Evolutionary conservation across 1,140 invertebrate genomes (phyloP), one percentile per base, ranked within the genome.

Genomic region (Achroia grisella): DNA sequence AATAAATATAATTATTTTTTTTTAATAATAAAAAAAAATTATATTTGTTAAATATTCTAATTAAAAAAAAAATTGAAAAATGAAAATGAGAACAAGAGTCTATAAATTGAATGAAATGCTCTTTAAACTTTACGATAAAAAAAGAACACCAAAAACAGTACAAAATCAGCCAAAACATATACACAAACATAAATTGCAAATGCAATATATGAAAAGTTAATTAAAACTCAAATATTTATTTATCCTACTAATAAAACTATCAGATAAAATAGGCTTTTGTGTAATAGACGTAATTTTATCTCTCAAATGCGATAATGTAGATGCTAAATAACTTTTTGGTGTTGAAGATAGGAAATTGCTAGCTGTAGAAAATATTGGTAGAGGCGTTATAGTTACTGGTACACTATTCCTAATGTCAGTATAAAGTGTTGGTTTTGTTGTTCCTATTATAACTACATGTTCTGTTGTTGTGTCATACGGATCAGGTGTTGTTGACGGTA

Each of bases 231-330:
- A 54, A 55, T 71, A 71, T 34, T 60, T 80, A 53, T 75, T 78
- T 10, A 84, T 75, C 40, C 64, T 77, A 45, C 71, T 56, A 23
- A 80, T 70, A 61, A 68, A 82, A 41, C 60, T 68, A 39, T 63
- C 36, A 0, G 72, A 73, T 11, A 84, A 40, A 6, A 77, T 46
- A 0, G 76, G 75, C 43, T 76, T 79, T 1, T 36, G 32, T 14
- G 59, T 39, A 4, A 52, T 47, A 10, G 48, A 51, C 23, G 35
- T 46, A 0, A 74, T 52, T 52, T 65, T 71, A 14, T 76, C 62
- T 42, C 60, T 70, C 10, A 79, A 61, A 49, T 51, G 71, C 0
- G 62, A 48, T 23, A 78, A 71, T 0, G 78, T 76, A 0, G 78
- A 79, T 5, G 59, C 51, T 13, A 77, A 58, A 42, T 76, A 79